Base-by-base conservation (phyloP, 2,888 invertebrate genomes). In the Lysandra bellargus region DNA sequence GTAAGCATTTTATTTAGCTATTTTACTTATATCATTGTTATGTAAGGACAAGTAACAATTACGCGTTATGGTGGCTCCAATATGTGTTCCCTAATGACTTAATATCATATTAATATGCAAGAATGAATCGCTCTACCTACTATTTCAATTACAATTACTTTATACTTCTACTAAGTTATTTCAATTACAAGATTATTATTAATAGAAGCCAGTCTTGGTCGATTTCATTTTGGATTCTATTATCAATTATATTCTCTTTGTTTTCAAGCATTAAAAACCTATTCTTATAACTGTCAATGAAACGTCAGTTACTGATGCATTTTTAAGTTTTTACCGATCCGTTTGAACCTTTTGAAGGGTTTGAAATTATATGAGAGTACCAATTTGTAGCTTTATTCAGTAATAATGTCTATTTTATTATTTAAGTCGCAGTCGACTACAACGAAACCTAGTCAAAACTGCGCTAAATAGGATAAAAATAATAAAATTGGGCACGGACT, bases 1-100 rank as follows among this genome's bases (percentile, higher is more conserved):
- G 33, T 60, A 60, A 44, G 40, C 57, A 73, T 78, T 74, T 78
- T 74, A 78, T 74, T 79, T 79, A 74, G 74, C 17, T 76, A 33
- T 57, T 69, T 69, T 33, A 69, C 17, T 17, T 12, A 30, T 64
- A 12, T 64, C 12, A 9, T 33, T 14, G 69, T 33, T 37, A 69
- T 14, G 69, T 33, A 69, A 69, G 33, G 14, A 37, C 17, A 37
- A 12, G 69, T 12, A 1, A 14, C 4, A 33, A 7, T 17, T 33
- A 33, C 9, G 4, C 17, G 4, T 14, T 69, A 14, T 14, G 3
- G 30, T 33, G 30, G 14, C 4, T 69, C 5, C 69, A 37, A 69
- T 2, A 14, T 37, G 14, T 14, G 69, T 69, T 33, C 14, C 69
- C 69, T 5, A 33, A 30, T 12, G 64, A 61, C 6, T n/a, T 7